A percentile compares a stretch with the other conserved stretches of the same genome.
Evolutionary conservation across 2,888 invertebrate species (phyloP).

Genomic region (Lithodes maja): DNA sequence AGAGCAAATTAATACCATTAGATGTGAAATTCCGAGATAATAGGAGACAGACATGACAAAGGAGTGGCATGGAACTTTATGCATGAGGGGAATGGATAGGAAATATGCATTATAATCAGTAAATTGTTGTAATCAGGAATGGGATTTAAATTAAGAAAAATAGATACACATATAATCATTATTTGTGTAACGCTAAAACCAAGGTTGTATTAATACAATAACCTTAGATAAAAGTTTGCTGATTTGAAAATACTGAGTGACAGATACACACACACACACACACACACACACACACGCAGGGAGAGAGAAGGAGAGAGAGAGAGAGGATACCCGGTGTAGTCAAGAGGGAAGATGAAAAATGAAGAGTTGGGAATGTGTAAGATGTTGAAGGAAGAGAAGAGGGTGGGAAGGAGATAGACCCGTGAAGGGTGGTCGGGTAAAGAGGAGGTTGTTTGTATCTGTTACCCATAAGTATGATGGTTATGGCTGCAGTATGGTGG

Average conservation of each 20-base stretch:
- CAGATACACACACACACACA: too few species aligned
- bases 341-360: background rate
- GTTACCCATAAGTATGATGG: slow-evolving; percentile 6
- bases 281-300: background rate
- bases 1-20: background rate
- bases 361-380: background rate
- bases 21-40: background rate
- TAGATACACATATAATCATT: too few species aligned
- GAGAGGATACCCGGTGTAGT: background rate
- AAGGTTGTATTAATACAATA: too few species aligned
- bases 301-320: background rate
- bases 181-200: too few species aligned
- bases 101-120: too few species aligned
- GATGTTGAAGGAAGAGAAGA: background rate
- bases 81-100: too few species aligned
- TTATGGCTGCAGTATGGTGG: background rate
- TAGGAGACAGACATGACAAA: background rate
- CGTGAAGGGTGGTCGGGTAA: background rate
- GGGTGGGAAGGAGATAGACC: too few species aligned
- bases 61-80: background rate
- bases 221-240: too few species aligned
- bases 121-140: too few species aligned
- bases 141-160: too few species aligned
- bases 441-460: background rate
- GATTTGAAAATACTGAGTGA: too few species aligned